Base-by-base conservation (phyloP, 23 tunicate species). In the Oikopleura dioica region DNA sequence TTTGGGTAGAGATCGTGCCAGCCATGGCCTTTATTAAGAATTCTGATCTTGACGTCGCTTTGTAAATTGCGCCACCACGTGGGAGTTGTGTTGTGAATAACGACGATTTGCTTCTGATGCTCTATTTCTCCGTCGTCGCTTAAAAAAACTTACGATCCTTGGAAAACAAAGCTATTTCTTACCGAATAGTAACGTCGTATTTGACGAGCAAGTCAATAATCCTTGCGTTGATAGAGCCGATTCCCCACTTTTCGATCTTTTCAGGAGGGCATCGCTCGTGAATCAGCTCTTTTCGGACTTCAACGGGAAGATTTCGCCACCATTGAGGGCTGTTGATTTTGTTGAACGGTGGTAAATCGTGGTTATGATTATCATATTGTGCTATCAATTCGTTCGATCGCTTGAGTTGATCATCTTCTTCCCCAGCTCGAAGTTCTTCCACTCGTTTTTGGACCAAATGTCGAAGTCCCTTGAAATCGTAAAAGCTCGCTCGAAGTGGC, bases 391-490 rank as follows among this genome's bases (percentile, higher is more conserved):
- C n/a, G n/a, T n/a, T n/a, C n/a, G n/a, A n/a, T n/a, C n/a, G n/a
- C n/a, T n/a, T n/a, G n/a, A n/a, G n/a, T n/a, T n/a, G n/a, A n/a
- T 63, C 72, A 63, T 63, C 26, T 63, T 63, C 72, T 63, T 63
- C 72, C 30, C 30, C 5, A 16, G 16, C 72, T 63, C 26, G 30
- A 23, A 28, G 2, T 63, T 63, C 26, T 63, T 28, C 5, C 33
- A 63, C 29, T 2, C 33, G 33, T 28, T 23, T 5, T 12, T 63
- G 30, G 72, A 63, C 72, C 30, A 63, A 4, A 21, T 21, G 4
- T 28, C 26, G 16, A 2, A 63, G 30, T 12, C 33, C 72, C 4
- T 63, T 12, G 26, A 63, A 63, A 2, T 63, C 33, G 30, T 16
- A 2, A 63, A 21, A 63, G 5, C 26, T 31, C 26, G 16, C 26